Percentiles rank a stretch among this genome's conserved stretches.
phyloP scores from a whole-genome alignment of 2,888 invertebrate species.

The Tinea trinotella region DNA sequence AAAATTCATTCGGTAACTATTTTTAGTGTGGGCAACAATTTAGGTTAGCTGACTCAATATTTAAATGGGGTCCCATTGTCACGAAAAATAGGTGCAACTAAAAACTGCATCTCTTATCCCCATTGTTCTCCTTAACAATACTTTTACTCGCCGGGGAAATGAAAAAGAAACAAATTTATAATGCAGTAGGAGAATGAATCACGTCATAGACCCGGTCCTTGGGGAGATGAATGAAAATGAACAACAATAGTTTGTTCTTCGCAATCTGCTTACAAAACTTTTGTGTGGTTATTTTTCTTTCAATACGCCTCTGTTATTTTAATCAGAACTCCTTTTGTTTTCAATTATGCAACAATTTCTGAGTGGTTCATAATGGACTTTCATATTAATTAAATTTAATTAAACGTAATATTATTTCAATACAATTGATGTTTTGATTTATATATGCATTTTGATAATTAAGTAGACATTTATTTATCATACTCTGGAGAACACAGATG shows the following conservation, averaged over 20 bases:
- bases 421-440: no score
- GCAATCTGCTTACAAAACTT: slow-evolving; percentile 18
- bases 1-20: no score
- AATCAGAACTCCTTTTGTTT: not conserved
- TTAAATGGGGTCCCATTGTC: slow-evolving; percentile 10
- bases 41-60: slow-evolving; percentile 5
- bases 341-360: not conserved
- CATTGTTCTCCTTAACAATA: slow-evolving; percentile 57
- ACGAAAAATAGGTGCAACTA: slow-evolving; percentile 33
- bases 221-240: slow-evolving; percentile 57
- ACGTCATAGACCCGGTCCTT: slow-evolving; percentile 49
- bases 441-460: not conserved
- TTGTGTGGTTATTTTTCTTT: not conserved
- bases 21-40: not conserved
- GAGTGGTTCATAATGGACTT: not conserved
- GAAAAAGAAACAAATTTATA: slow-evolving; percentile 63
- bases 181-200: slow-evolving; percentile 63
- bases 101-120: slow-evolving; percentile 52
- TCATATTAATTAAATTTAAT: no score
- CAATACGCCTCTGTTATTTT: not conserved
- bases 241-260: slow-evolving; percentile 37
- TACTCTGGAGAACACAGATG: not conserved
- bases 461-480: slow-evolving; percentile 4
- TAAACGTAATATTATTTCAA: no score
- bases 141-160: slow-evolving; percentile 22